These are phyloP conservation scores for Mormyrops attenuatus DNA, from an alignment of 2,797 vertebrate genomes.

Conservation along the genomic window DNA sequence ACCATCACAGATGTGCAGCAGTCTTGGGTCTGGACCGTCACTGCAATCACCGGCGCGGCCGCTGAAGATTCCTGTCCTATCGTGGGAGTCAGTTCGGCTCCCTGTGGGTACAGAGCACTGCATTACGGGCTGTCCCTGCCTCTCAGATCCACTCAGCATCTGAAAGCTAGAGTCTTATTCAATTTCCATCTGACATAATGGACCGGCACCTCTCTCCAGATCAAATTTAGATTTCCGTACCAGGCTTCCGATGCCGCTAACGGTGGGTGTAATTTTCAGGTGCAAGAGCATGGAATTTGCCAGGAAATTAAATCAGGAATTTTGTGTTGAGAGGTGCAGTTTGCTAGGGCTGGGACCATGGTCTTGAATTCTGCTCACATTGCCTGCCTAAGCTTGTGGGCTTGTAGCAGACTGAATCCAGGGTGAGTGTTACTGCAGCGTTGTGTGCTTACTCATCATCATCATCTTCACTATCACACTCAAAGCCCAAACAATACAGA, in stretches of 20 bases:
- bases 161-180: neutral
- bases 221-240: neutral
- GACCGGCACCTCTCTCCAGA: neutral
- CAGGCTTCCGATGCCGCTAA: neutral
- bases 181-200: constrained; percentile 2
- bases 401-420: neutral
- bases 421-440: neutral
- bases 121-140: neutral
- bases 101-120: neutral
- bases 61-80: neutral
- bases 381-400: neutral
- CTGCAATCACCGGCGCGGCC: neutral
- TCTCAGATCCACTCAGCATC: neutral
- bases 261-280: neutral
- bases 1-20: neutral
- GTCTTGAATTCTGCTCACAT: neutral
- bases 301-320: neutral
- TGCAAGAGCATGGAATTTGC: neutral
- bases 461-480: neutral
- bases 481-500: neutral
- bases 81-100: neutral
- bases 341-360: neutral
- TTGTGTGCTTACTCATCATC: neutral
- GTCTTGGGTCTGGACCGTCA: neutral
- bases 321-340: neutral